phyloP scores from a whole-genome alignment of 1,140 invertebrate genomes.

The Drosophila tristis region DNA sequence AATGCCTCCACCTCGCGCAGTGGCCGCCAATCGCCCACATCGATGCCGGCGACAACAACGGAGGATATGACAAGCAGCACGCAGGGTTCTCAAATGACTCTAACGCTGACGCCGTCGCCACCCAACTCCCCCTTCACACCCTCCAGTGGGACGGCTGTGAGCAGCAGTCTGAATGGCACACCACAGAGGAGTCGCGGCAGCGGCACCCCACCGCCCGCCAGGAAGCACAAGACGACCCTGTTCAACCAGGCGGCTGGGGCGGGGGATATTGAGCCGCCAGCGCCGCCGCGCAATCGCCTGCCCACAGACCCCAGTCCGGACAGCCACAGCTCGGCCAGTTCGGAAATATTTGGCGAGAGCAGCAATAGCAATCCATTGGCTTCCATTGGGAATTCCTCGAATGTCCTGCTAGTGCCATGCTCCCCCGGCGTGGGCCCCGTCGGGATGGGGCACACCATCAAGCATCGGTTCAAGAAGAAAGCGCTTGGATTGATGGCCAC shows the following conservation, averaged over 20 bases:
- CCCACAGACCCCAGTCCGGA: constrained; percentile 88
- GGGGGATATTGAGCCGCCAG: constrained; percentile 34
- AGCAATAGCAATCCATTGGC: constrained; percentile 53
- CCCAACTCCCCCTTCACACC: constrained; percentile 79
- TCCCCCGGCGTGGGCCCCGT: constrained; percentile 90
- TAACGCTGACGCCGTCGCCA: constrained; percentile 81
- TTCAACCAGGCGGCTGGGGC: constrained; percentile 32
- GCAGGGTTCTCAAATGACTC: constrained; percentile 61
- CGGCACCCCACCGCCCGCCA: constrained; percentile 90
- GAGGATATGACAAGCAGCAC: constrained; percentile 53
- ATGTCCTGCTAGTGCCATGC: constrained; percentile 88
- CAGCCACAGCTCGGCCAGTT: constrained; percentile 84
- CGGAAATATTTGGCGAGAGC: constrained; percentile 85
- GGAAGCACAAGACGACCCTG: constrained; percentile 87
- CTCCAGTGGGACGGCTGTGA: constrained; percentile 76
- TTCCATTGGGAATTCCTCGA: constrained; percentile 44
- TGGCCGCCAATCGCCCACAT: constrained; percentile 49
- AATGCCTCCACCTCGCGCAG: constrained; percentile 42
- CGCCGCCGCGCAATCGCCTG: constrained; percentile 86
- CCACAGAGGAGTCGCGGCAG: constrained; percentile 83
- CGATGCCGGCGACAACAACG: constrained; percentile 11
- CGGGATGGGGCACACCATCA: constrained; percentile 95
- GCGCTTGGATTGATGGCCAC: constrained; percentile 94
- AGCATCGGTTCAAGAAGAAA: constrained; percentile 94
- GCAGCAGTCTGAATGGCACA: constrained; percentile 66